phyloP scores from a whole-genome alignment of 2,797 vertebrate genomes.

The Anguilla marmorata region DNA sequence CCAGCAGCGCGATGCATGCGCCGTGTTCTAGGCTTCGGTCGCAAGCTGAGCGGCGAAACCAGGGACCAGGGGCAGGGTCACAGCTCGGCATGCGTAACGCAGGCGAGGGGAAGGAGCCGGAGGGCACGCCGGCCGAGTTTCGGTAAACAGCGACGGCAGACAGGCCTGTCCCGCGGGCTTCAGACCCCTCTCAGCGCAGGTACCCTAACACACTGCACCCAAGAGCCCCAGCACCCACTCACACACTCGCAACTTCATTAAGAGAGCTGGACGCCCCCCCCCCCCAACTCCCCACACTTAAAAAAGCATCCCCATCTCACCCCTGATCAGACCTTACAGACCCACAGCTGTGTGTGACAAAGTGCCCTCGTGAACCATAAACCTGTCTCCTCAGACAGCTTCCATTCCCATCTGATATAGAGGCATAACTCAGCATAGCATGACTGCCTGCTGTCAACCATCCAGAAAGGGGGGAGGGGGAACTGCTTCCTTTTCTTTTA shows the following conservation, averaged over 20 bases:
- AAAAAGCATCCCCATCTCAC: slow-evolving; percentile 53
- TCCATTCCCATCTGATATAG: background rate
- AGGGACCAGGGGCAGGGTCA: background rate
- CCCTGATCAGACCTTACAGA: slow-evolving; percentile 59
- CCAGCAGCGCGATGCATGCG: too few species aligned
- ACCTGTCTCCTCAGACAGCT: background rate
- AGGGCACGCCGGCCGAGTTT: background rate
- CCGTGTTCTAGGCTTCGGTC: background rate
- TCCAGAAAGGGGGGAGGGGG: background rate
- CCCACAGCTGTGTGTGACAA: slow-evolving; percentile 37
- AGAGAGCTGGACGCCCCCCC: background rate
- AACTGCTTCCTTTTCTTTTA: background rate
- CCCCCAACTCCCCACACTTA: slow-evolving; percentile 3
- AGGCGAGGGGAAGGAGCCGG: background rate
- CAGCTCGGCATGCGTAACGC: background rate
- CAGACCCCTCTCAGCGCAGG: background rate
- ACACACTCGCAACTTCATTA: background rate
- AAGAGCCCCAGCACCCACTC: slow-evolving; percentile 26
- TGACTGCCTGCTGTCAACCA: background rate
- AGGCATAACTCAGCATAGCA: background rate
- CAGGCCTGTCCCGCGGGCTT: background rate
- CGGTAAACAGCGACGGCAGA: background rate
- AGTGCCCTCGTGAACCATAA: too few species aligned
- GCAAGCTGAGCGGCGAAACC: background rate
- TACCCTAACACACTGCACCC: slow-evolving; percentile 34